Base-by-base conservation (phyloP, 2,888 invertebrate species). In the Saturnia pavonia region DNA sequence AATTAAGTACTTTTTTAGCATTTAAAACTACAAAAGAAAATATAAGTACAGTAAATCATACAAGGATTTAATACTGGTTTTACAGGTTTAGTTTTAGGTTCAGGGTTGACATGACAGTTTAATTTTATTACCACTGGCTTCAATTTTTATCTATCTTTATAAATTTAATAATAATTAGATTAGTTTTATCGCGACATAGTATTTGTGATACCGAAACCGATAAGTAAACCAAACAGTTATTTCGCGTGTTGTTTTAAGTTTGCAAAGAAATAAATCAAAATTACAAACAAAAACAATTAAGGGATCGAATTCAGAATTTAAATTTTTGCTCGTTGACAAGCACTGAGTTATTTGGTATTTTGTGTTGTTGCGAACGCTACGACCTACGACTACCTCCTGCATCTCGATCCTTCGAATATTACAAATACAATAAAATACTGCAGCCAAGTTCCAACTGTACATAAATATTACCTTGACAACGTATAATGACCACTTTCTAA, bases 81-180 rank as follows among this genome's bases (percentile, higher is more conserved):
- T 60, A 60, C 60, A 27, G n/a, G 65, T 40, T 65, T n/a, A 65
- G 65, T 40, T 65, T n/a, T 65, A 65, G 40, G 19, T 65, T 65
- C 40, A 65, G 19, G 40, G 65, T 40, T 34, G 40, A 1, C 40
- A 6, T n/a, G n/a, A 40, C 19, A 65, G 65, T 40, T 65, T n/a
- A n/a, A n/a, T n/a, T n/a, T 40, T 65, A 65, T 65, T 40, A 65
- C 34, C 40, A 65, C 40, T 40, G 65, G 9, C 8, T 65, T 40
- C 34, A 14, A 11, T 60, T 60, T 65, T 40, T 40, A 40, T 65
- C 19, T 40, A 14, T 27, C 25, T 60, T 27, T 60, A 27, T 60
- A 65, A 40, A 19, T 40, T 65, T 40, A 65, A 40, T 65, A 65
- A 40, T 65, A 65, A 65, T 65, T n/a, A 34, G 40, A 65, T 40